Evolutionary conservation across 2,888 invertebrate species (phyloP).

Genomic region (Caenorhabditis sp.): DNA sequence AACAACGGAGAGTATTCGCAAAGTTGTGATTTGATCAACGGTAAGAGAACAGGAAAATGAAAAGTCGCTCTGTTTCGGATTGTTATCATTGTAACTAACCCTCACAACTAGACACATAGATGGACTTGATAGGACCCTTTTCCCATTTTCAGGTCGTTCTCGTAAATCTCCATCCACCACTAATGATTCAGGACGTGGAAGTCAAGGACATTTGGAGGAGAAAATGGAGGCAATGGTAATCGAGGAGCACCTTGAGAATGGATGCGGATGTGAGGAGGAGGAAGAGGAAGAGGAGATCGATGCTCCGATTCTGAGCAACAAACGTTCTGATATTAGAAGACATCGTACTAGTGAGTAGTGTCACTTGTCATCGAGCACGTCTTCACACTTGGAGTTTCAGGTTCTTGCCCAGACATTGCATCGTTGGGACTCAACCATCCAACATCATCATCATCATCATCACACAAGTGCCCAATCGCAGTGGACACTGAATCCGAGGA

Average conservation of each 20-base stretch:
- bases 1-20: slow-evolving; percentile 73
- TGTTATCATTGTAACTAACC: not conserved
- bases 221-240: slow-evolving; percentile 69
- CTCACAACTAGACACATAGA: not conserved
- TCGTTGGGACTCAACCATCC: slow-evolving; percentile 38
- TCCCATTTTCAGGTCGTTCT: slow-evolving; percentile 69
- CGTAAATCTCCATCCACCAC: slow-evolving; percentile 79
- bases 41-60: slow-evolving; percentile 49
- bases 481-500: slow-evolving; percentile 73
- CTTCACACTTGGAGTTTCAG: slow-evolving; percentile 38
- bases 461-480: slow-evolving; percentile 63
- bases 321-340: slow-evolving; percentile 41
- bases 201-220: slow-evolving; percentile 75
- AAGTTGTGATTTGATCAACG: slow-evolving; percentile 73
- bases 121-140: not conserved
- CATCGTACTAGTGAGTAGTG: slow-evolving; percentile 43
- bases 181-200: slow-evolving; percentile 76
- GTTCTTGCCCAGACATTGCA: slow-evolving; percentile 70
- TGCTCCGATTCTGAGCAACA: slow-evolving; percentile 58
- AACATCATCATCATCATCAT: slow-evolving; percentile 32
- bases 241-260: slow-evolving; percentile 57
- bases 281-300: slow-evolving; percentile 61
- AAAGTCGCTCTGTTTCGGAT: not conserved
- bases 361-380: not conserved
- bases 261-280: slow-evolving; percentile 36